Evolutionary conservation across 2,888 invertebrate genomes (phyloP), one percentile per base, ranked within the genome.

Genomic region (Brassicogethes aeneus): DNA sequence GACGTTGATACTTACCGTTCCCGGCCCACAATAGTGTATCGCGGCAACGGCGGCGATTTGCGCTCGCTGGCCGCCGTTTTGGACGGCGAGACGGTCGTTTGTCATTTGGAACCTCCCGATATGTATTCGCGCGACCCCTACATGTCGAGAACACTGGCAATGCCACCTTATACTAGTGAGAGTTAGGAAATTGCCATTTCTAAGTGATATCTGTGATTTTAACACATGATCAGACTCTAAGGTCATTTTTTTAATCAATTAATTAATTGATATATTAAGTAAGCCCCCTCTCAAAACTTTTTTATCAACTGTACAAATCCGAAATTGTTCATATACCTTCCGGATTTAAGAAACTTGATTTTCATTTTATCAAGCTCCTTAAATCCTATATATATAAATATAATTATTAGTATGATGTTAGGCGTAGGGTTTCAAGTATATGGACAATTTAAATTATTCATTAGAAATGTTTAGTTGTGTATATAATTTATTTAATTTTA

Each of bases 41-140:
- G 72, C 50, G 76, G 76, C 1, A 10, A 10, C 23, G 23, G 23
- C 23, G 23, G 23, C 23, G 73, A 75, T 43, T 75, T 76, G 66
- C 66, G 78, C 47, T 76, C 78, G 5, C 53, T 79, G 48, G 83
- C 89, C 16, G 89, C 89, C 10, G 89, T 89, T 46, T 71, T 89
- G 39, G 86, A 89, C 62, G 88, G 89, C 34, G 83, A 85, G 58
- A 88, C 88, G 45, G 89, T 90, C 43, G 85, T 89, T 42, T 89
- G 89, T 66, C 88, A 88, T 62, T 68, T 89, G 56, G 87, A 89
- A 64, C 88, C 87, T 30, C 80, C 77, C 17, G 71, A 69, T 45
- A 62, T 66, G 55, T 67, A 65, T 53, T 60, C 62, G 32, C 64
- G 72, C 44, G 71, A 71, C 55, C 43, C 45, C 58, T 74, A 73